Evolutionary conservation across 2,113 vertebrate species (phyloP), one percentile per base, ranked within the genome.

Genomic region (Tonatia bakeri): DNA sequence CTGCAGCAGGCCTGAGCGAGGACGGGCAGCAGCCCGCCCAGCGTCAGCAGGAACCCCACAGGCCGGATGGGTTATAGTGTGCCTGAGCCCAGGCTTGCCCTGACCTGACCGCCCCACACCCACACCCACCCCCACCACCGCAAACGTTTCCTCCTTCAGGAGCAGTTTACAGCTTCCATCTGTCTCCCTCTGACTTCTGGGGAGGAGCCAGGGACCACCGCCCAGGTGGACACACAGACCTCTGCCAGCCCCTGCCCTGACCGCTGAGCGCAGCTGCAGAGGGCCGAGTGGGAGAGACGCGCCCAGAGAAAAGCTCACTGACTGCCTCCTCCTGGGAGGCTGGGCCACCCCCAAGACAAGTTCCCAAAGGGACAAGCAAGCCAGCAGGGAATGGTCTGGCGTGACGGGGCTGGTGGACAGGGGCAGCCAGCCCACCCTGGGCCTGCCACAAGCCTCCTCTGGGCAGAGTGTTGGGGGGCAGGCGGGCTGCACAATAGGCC

Each of bases 1-100:
- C 7, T 26, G 28, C 40, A 40, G 76, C 75, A 19, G 81, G 69
- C 20, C 87, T 3, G 4, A 28, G 43, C 52, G 19, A 10, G 45
- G 3, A 1, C 38, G 26, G 72, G 86, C 89, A 52, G 91, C 47
- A 56, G 67, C 73, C 47, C 5, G 2, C 1, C 36, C 20, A 2
- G 67, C 36, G 12, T 67, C 54, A 4, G 89, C 67, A n/a, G 73
- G 73, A 50, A 36, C 9, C 19, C 16, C 7, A 22, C 24, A 6
- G 61, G 59, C 79, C 1, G 1, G n/a, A 84, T 1, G 14, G 85
- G 56, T 16, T 24, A 11, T 0, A 6, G 52, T 2, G 45, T 3
- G 5, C 56, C 72, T 28, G 20, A 13, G 50, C 73, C 19, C 0
- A 0, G 86, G 54, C 82, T 77, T 56, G 79, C 84, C 73, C 15